Percentiles rank a stretch among this genome's conserved stretches.
Evolutionary conservation across 2,797 vertebrate species (phyloP).

Genomic region (Tympanoctomys barrerae): DNA sequence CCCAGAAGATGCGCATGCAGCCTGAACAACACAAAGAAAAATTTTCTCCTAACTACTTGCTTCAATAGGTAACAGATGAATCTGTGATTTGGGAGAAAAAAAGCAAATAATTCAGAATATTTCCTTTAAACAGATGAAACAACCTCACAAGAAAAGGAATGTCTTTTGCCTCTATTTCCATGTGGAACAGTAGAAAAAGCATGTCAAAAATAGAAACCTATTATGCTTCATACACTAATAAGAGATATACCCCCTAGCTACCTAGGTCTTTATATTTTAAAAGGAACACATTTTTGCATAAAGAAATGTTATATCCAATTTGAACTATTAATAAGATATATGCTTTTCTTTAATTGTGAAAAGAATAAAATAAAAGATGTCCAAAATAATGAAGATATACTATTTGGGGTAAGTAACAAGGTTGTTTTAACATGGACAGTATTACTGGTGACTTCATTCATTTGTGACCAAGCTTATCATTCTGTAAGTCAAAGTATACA

Average conservation of each 20-base stretch:
- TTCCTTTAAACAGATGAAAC: slow-evolving; percentile 61
- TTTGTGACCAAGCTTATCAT: background rate
- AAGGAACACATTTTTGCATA: background rate
- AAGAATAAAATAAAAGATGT: background rate
- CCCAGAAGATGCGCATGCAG: slow-evolving; percentile 31
- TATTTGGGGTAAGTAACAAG: background rate
- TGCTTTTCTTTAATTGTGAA: background rate
- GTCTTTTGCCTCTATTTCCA: slow-evolving; percentile 37
- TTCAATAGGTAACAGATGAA: slow-evolving; percentile 61
- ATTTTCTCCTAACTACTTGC: slow-evolving; percentile 33
- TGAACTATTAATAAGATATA: background rate
- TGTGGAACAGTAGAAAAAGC: background rate
- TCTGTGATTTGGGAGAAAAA: slow-evolving; percentile 19
- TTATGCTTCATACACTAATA: slow-evolving; percentile 47
- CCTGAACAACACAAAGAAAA: slow-evolving; percentile 75
- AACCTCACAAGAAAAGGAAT: slow-evolving; percentile 11
- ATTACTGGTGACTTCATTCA: background rate
- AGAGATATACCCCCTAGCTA: background rate
- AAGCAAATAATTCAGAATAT: slow-evolving; percentile 28
- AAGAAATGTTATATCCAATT: background rate
- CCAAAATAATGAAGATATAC: background rate
- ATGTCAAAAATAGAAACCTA: slow-evolving; percentile 25
- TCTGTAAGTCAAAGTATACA: background rate
- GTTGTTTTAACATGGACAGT: background rate
- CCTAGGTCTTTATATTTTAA: slow-evolving; percentile 21